These are phyloP conservation scores for Falco columbarius DNA, from an alignment of 2,797 vertebrate species.

Conservation along the genomic window DNA sequence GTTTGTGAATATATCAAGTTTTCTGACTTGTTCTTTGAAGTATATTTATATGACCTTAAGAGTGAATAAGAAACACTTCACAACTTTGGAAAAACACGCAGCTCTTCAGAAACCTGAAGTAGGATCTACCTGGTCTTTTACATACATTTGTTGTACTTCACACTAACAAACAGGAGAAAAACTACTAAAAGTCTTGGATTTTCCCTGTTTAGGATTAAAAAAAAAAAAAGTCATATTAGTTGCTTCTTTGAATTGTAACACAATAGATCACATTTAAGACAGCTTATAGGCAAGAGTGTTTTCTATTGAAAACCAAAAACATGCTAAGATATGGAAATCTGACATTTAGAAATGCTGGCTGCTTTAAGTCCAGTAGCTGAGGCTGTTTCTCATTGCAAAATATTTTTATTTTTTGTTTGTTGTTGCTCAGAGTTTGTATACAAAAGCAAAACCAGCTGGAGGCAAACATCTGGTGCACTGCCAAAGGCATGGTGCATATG, in stretches of 20 bases:
- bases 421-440: not conserved
- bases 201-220: not conserved
- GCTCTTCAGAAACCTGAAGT: not conserved
- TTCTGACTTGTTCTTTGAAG: not conserved
- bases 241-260: not conserved
- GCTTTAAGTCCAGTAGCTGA: not conserved
- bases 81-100: not conserved
- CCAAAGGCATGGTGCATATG: not conserved
- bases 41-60: not conserved
- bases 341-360: not conserved
- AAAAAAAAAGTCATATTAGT: not conserved
- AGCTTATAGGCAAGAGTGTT: not conserved
- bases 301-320: not conserved
- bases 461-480: not conserved
- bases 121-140: not conserved
- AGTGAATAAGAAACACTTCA: not conserved
- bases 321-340: not conserved
- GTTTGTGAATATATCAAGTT: not conserved
- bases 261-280: not conserved
- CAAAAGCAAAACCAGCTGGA: not conserved
- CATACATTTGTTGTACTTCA: not conserved
- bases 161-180: not conserved
- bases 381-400: not conserved
- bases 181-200: not conserved
- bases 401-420: not conserved